These are phyloP conservation scores for Nixonia krombeini DNA, from an alignment of 1,140 invertebrate species.

Conservation along the genomic window DNA sequence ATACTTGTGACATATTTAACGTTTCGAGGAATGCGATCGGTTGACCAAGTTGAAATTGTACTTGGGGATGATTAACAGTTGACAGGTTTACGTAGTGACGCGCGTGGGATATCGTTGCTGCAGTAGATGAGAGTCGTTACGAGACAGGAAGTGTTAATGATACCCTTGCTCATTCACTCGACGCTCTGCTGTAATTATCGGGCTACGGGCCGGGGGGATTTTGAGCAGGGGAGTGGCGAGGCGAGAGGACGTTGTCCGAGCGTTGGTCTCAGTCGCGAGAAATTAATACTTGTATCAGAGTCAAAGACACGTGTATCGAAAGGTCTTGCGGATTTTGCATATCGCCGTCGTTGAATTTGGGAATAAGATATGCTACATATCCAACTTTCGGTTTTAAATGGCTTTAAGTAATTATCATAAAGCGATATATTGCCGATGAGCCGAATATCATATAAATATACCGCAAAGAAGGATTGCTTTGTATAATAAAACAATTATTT, in stretches of 20 bases:
- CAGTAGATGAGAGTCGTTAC: conserved; percentile 68
- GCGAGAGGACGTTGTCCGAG: conserved; percentile 47
- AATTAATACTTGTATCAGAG: conserved; percentile 50
- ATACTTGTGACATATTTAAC: background rate
- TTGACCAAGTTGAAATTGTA: conserved; percentile 16
- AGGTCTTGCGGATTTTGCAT: conserved; percentile 6
- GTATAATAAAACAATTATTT: too few species aligned
- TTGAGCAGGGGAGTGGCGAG: conserved; percentile 35
- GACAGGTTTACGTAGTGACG: conserved; percentile 65
- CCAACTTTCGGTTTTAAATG: too few species aligned
- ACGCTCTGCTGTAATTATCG: conserved; percentile 69
- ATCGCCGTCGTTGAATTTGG: conserved; percentile 1
- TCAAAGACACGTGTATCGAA: conserved; percentile 12
- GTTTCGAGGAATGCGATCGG: background rate
- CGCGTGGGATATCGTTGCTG: conserved; percentile 57
- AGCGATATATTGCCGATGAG: too few species aligned
- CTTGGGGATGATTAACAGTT: conserved; percentile 56
- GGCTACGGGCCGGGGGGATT: conserved; percentile 38
- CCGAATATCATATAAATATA: too few species aligned
- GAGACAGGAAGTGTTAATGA: conserved; percentile 71
- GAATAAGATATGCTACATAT: too few species aligned
- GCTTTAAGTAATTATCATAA: too few species aligned
- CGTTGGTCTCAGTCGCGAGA: conserved; percentile 43
- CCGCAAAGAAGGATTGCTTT: too few species aligned
- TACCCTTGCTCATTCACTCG: conserved; percentile 69